Conservation (phyloP, 2,113 vertebrate species). For the Callopanchax toddi region DNA sequence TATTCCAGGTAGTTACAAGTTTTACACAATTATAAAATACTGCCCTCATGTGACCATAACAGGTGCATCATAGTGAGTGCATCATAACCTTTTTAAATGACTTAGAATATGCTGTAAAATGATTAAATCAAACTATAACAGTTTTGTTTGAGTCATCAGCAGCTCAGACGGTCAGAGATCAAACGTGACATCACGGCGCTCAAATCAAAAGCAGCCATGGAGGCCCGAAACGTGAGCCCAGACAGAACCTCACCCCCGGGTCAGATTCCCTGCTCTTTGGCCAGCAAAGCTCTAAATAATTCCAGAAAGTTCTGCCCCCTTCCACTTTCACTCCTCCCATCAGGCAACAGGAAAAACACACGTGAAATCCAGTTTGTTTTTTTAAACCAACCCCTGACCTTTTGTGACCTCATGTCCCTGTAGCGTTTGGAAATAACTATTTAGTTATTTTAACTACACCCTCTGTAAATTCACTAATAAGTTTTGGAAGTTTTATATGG, state of each 20-base stretch:
- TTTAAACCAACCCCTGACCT: background rate
- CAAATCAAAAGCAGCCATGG: constrained; percentile 30
- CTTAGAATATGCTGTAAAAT: background rate
- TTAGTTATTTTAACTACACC: no score
- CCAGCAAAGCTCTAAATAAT: constrained; percentile 79
- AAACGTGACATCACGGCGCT: constrained; percentile 51
- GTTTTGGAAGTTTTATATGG: no score
- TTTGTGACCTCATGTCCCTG: background rate
- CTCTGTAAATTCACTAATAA: no score
- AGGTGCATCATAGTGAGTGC: no score
- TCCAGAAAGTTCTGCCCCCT: constrained; percentile 62
- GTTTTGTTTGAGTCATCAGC: background rate
- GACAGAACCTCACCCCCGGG: constrained; percentile 41
- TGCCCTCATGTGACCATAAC: background rate
- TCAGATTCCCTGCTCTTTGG: constrained; percentile 74
- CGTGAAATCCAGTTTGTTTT: background rate
- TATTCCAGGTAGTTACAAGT: no score
- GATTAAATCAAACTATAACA: background rate
- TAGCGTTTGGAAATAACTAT: no score
- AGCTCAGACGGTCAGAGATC: constrained; percentile 43
- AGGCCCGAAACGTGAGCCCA: constrained; percentile 69
- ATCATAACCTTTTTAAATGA: no score
- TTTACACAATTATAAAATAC: background rate
- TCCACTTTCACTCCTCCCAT: constrained; percentile 55
- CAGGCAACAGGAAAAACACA: constrained; percentile 15